Percentiles rank a stretch among this genome's conserved stretches.
phyloP scores from a whole-genome alignment of 1,140 invertebrate genomes.

The Apolygus lucorum region DNA sequence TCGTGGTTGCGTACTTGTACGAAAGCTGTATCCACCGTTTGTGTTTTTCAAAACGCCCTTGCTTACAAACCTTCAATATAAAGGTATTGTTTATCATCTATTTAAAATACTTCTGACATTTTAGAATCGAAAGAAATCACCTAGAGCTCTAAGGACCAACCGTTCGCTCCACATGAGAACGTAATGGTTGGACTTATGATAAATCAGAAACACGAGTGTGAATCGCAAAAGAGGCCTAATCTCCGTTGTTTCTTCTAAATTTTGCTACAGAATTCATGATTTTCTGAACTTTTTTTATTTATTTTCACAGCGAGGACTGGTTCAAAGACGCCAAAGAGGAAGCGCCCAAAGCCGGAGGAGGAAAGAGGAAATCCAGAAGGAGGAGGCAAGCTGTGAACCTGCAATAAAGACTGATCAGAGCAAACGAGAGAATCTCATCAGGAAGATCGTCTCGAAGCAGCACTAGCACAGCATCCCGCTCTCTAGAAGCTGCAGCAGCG shows the following conservation, averaged over 20 bases:
- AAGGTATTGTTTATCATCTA: too few species aligned
- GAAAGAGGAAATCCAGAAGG: conserved; percentile 36
- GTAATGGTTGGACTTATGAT: too few species aligned
- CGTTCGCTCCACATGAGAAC: neutral
- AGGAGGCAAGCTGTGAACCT: conserved; percentile 6
- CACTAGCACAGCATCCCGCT: neutral
- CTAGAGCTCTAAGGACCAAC: neutral
- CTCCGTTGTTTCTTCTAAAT: neutral
- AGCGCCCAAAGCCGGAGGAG: conserved; percentile 29
- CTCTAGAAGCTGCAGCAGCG: neutral
- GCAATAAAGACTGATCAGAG: too few species aligned
- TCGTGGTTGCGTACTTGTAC: too few species aligned
- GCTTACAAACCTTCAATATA: too few species aligned
- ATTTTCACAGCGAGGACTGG: conserved; percentile 67
- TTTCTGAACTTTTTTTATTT: conserved; percentile 26
- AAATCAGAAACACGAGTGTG: neutral
- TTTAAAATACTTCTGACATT: neutral
- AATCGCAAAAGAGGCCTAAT: neutral
- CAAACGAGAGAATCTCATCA: too few species aligned
- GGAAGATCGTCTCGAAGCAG: too few species aligned
- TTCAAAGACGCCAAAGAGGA: conserved; percentile 57
- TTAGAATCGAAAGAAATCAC: neutral
- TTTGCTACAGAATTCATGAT: neutral
- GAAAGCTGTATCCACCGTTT: too few species aligned
- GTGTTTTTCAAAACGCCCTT: too few species aligned